These are phyloP conservation scores for Battus philenor DNA, from an alignment of 1,140 invertebrate species.

Conservation along the genomic window DNA sequence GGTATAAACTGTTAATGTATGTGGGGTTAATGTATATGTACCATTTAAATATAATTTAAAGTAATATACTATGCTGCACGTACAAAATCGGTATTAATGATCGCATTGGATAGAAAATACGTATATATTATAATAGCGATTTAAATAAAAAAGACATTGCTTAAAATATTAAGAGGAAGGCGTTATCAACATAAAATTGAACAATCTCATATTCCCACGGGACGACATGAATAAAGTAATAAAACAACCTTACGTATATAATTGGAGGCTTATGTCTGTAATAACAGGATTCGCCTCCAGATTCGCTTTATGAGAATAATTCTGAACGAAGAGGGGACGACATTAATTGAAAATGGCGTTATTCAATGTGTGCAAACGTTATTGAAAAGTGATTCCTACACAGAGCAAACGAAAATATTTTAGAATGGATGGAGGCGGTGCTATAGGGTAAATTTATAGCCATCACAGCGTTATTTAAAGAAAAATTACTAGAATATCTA, in stretches of 20 bases:
- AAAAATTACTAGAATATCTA: too few relatives aligned
- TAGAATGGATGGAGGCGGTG: too few relatives aligned
- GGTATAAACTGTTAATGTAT: too few relatives aligned
- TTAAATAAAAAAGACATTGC: neutral
- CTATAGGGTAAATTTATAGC: too few relatives aligned
- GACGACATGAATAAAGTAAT: conserved; percentile 15
- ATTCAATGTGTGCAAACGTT: conserved; percentile 12
- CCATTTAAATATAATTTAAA: too few relatives aligned
- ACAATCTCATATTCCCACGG: conserved; percentile 10
- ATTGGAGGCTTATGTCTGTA: conserved; percentile 15
- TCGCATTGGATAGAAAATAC: too few relatives aligned
- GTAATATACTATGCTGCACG: too few relatives aligned
- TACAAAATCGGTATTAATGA: too few relatives aligned
- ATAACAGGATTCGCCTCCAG: conserved; percentile 14
- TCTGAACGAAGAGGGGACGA: conserved; percentile 14
- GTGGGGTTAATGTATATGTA: too few relatives aligned
- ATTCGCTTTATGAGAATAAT: conserved; percentile 16
- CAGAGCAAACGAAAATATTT: too few relatives aligned
- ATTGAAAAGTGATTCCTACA: conserved; percentile 7
- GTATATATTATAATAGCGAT: neutral
- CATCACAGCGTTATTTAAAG: too few relatives aligned
- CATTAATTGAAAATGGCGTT: conserved; percentile 15
- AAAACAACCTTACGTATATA: conserved; percentile 15
- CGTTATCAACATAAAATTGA: conserved; percentile 10
- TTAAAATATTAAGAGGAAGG: neutral